Base-by-base conservation (phyloP, 1,140 invertebrate genomes). In the Penaeus vannamei region DNA sequence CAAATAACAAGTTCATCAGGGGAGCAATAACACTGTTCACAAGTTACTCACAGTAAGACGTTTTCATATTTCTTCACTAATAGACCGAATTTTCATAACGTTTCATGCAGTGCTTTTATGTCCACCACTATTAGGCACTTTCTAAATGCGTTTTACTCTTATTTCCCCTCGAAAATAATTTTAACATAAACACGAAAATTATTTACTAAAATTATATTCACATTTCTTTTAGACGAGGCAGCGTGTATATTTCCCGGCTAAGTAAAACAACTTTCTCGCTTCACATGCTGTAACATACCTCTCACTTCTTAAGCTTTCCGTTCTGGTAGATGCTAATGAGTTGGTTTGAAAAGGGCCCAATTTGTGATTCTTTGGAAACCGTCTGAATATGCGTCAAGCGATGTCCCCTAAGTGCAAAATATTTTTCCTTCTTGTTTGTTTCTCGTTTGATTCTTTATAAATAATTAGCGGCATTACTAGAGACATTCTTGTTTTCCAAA, bases 381-480 rank as follows among this genome's bases (percentile, higher is more conserved):
- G 85, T 86, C 79, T 86, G 85, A 86, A 86, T 86, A 86, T 86
- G 76, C 85, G 77, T 86, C 85, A 80, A 36, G 76, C 85, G 60
- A 60, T 86, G 85, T 86, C 85, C 85, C 85, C 60, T 64, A 81
- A 86, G 85, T 86, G 85, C 85, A 86, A 86, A 86, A 86, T 86
- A 86, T 86, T 86, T 86, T 86, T 86, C 85, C 23, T 86, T 86
- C 85, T 66, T 86, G 85, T 86, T 86, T 86, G 85, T 86, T 86
- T 86, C 85, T 86, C 85, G 85, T 86, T 86, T 86, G 85, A 86
- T 86, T 86, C 85, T 64, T 86, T 81, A 86, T 86, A 86, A 86
- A 86, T 86, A 86, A 86, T 86, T 86, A 86, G 76, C 59, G 76
- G 60, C 76, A 66, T 80, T 79, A 77, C 85, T 86, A 80, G 72